These are phyloP conservation scores for Oxystoma pomonae DNA, from an alignment of 2,888 invertebrate genomes.

Conservation along the genomic window DNA sequence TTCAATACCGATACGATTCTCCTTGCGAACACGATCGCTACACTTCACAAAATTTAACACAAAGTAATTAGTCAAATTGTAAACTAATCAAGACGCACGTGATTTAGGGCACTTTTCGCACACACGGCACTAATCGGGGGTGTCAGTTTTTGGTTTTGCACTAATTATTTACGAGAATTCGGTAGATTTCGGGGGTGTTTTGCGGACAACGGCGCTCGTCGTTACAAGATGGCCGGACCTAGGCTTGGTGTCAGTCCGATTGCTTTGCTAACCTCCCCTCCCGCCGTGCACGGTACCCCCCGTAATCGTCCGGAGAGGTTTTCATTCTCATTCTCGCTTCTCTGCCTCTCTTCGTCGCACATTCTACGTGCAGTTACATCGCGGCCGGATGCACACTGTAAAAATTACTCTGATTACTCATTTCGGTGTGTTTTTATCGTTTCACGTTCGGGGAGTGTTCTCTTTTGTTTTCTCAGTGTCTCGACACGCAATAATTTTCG, in stretches of 20 bases:
- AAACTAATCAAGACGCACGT: conserved; percentile 37
- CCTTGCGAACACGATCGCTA: background rate
- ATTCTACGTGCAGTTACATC: conserved; percentile 45
- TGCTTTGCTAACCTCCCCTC: conserved; percentile 45
- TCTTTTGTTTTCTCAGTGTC: conserved; percentile 24
- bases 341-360: conserved; percentile 44
- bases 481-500: conserved; percentile 17
- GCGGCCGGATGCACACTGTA: conserved; percentile 48
- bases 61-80: conserved; percentile 35
- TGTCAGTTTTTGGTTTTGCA: conserved; percentile 34
- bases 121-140: conserved; percentile 34
- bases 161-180: conserved; percentile 31
- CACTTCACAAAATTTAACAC: conserved; percentile 41
- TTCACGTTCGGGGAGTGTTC: conserved; percentile 25
- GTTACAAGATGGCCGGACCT: conserved; percentile 51
- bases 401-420: conserved; percentile 47
- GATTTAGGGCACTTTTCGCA: conserved; percentile 37
- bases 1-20: background rate
- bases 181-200: conserved; percentile 34
- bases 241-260: conserved; percentile 45
- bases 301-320: conserved; percentile 47
- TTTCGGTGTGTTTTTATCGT: conserved; percentile 42
- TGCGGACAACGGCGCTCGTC: conserved; percentile 44
- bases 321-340: conserved; percentile 51
- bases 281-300: conserved; percentile 48